These are phyloP conservation scores for Drosophila fungiperda DNA, from an alignment of 2,888 invertebrate genomes.

Conservation along the genomic window DNA sequence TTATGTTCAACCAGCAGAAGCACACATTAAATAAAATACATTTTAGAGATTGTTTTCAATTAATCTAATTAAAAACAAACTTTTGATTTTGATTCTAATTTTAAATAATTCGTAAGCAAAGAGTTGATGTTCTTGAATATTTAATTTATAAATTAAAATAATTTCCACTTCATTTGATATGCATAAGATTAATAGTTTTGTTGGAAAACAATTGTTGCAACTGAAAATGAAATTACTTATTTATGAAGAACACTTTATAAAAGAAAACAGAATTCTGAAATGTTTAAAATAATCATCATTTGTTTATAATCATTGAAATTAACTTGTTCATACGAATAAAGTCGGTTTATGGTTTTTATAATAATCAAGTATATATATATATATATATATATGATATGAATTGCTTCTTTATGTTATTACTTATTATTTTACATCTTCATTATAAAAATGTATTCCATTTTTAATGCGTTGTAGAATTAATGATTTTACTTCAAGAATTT, in stretches of 20 bases:
- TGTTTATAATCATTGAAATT: not conserved
- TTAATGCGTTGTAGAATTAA: not conserved
- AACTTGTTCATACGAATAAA: too few species aligned
- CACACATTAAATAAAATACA: not conserved
- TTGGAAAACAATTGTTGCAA: too few species aligned
- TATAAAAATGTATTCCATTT: accelerated
- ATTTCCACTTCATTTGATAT: not conserved
- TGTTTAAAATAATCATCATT: not conserved
- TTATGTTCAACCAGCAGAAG: not conserved
- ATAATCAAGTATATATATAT: too few species aligned
- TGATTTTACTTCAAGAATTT: not conserved
- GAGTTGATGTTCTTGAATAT: not conserved
- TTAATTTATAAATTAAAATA: not conserved
- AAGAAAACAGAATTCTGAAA: too few species aligned
- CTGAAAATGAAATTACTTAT: too few species aligned
- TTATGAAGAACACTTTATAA: too few species aligned
- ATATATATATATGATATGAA: not conserved
- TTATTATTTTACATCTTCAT: not conserved
- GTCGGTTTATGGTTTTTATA: too few species aligned
- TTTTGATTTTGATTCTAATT: not conserved
- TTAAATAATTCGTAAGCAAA: not conserved
- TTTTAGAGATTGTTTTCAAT: not conserved
- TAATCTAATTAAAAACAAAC: not conserved
- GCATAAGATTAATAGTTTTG: too few species aligned
- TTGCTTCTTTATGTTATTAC: not conserved